Conservation (phyloP, 2,797 vertebrate species). For the Gymnothorax javanicus region DNA sequence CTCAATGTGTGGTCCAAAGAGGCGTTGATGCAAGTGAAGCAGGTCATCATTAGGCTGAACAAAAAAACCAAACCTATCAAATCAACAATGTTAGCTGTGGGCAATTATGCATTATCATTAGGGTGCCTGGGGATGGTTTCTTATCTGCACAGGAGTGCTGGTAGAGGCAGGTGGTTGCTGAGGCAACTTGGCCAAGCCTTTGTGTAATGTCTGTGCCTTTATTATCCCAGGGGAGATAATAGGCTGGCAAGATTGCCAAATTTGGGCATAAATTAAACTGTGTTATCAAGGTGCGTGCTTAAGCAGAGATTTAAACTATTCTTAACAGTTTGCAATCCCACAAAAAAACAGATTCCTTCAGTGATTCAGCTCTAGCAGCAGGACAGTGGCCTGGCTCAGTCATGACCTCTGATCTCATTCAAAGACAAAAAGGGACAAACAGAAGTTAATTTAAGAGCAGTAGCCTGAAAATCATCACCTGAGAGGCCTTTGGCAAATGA, state of each 20-base stretch:
- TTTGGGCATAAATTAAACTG: background rate
- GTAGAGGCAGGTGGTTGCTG: background rate
- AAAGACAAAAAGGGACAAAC: background rate
- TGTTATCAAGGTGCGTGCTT: background rate
- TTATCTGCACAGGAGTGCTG: background rate
- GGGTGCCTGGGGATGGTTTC: background rate
- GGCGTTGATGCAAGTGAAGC: too few species aligned
- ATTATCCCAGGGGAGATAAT: background rate
- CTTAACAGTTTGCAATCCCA: background rate
- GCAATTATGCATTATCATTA: background rate
- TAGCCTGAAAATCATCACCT: conserved; percentile 5
- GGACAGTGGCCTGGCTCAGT: background rate
- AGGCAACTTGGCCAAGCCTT: background rate
- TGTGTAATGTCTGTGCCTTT: background rate
- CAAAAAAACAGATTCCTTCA: background rate
- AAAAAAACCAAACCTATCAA: too few species aligned
- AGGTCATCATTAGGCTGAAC: too few species aligned
- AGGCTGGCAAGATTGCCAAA: background rate
- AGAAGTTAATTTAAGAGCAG: background rate
- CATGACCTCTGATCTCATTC: background rate
- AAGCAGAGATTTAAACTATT: background rate
- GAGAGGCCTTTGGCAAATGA: background rate
- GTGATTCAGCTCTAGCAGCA: background rate
- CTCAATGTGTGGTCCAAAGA: too few species aligned
- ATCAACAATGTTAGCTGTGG: too few species aligned